phyloP scores from a whole-genome alignment of 1,140 invertebrate species.

The Heliconius hermathena region DNA sequence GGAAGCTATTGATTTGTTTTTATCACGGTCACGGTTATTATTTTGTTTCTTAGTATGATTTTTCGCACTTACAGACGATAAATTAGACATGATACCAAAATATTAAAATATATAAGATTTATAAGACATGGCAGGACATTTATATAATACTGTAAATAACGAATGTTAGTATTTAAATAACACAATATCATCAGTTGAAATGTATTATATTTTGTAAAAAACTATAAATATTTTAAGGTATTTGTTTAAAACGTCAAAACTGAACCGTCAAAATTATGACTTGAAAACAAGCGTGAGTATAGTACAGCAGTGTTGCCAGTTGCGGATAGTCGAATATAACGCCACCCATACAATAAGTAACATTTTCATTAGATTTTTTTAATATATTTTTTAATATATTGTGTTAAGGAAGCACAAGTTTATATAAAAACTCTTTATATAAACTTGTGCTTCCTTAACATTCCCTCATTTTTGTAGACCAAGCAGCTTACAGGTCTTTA shows the following conservation, averaged over 20 bases:
- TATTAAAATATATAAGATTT: constrained; percentile 29
- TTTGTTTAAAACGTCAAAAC: constrained; percentile 16
- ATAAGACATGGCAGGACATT: constrained; percentile 15
- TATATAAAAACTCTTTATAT: too few species aligned
- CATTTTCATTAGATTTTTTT: too few species aligned
- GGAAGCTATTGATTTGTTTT: constrained; percentile 71
- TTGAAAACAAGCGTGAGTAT: constrained; percentile 12
- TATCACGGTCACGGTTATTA: constrained; percentile 69
- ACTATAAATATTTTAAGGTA: constrained; percentile 6
- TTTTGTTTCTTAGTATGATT: constrained; percentile 71
- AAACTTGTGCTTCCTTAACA: too few species aligned
- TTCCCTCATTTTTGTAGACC: too few species aligned
- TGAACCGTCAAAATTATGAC: constrained; percentile 11
- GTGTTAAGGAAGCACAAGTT: too few species aligned
- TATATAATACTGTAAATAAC: constrained; percentile 5
- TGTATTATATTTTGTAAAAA: constrained; percentile 8
- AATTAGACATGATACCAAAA: constrained; percentile 62
- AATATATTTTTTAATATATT: too few species aligned
- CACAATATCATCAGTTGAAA: background rate
- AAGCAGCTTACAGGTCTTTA: too few species aligned
- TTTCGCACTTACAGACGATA: constrained; percentile 63
- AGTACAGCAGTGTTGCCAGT: background rate
- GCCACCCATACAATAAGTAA: too few species aligned
- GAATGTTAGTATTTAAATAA: background rate
- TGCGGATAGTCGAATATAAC: too few species aligned